These are phyloP conservation scores for Manis javanica DNA, from an alignment of 2,797 vertebrate species.

Conservation along the genomic window DNA sequence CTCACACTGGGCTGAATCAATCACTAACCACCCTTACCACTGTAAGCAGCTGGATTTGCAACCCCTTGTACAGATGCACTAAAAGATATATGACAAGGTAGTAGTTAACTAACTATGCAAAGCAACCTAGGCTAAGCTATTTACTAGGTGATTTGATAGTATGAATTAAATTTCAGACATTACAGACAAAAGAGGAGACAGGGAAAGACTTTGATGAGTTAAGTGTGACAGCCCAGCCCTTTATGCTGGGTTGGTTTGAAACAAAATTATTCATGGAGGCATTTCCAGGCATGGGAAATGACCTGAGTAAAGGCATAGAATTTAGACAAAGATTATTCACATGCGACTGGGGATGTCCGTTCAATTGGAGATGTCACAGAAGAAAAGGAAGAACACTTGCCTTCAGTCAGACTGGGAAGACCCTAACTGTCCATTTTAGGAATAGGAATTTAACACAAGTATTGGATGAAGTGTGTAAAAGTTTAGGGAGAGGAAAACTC, in stretches of 20 bases:
- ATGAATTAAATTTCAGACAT: background rate
- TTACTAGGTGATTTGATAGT: background rate
- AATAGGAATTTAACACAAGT: background rate
- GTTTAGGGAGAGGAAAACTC: background rate
- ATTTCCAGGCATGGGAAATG: background rate
- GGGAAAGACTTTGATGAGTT: background rate
- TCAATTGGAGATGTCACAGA: background rate
- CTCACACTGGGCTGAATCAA: background rate
- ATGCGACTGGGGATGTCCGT: no score
- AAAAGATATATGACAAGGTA: background rate
- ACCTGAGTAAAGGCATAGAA: background rate
- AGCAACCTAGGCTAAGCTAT: background rate
- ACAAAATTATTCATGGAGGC: background rate
- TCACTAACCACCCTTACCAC: fast-evolving
- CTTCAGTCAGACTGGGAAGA: background rate
- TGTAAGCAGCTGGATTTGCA: background rate
- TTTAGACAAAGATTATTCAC: background rate
- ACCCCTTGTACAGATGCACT: background rate
- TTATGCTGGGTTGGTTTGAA: background rate
- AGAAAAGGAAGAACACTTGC: background rate
- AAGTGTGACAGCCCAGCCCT: background rate
- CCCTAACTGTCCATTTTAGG: background rate
- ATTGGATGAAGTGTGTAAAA: background rate
- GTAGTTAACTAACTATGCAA: background rate
- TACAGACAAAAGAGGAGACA: background rate